phyloP scores from a whole-genome alignment of 64 coral and sea anemone genomes.

The Catalaphyllia jardinei region DNA sequence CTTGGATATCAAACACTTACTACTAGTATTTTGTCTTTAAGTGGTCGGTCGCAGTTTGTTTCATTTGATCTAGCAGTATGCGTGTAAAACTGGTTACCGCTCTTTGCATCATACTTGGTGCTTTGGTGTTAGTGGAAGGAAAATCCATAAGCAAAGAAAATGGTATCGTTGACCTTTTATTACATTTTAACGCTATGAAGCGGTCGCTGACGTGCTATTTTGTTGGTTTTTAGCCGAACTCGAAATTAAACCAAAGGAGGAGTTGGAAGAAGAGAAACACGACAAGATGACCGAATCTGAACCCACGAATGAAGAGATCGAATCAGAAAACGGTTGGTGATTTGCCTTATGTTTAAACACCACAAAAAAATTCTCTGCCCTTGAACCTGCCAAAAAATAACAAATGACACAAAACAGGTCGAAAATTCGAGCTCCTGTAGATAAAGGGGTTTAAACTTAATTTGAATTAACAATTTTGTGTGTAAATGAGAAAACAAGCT shows the following conservation, averaged over 20 bases:
- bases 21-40: neutral
- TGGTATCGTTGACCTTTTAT: neutral
- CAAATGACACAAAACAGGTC: too few relatives aligned
- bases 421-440: neutral
- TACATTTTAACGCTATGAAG: neutral
- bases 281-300: neutral
- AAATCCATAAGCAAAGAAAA: conserved; percentile 18
- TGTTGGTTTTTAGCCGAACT: neutral
- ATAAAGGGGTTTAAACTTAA: neutral
- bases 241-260: conserved; percentile 7
- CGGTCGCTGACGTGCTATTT: neutral
- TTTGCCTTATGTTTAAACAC: neutral
- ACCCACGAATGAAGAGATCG: neutral
- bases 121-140: neutral
- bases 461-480: too few relatives aligned
- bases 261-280: neutral
- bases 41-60: neutral
- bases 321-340: neutral
- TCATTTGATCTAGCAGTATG: neutral
- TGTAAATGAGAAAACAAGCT: too few relatives aligned
- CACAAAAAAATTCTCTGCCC: neutral
- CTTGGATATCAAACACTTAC: neutral
- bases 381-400: too few relatives aligned
- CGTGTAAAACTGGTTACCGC: conserved; percentile 9
- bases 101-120: neutral